These are phyloP conservation scores for Paragorgia papillata DNA, from an alignment of 92 coral and sea anemone genomes.

Conservation along the genomic window DNA sequence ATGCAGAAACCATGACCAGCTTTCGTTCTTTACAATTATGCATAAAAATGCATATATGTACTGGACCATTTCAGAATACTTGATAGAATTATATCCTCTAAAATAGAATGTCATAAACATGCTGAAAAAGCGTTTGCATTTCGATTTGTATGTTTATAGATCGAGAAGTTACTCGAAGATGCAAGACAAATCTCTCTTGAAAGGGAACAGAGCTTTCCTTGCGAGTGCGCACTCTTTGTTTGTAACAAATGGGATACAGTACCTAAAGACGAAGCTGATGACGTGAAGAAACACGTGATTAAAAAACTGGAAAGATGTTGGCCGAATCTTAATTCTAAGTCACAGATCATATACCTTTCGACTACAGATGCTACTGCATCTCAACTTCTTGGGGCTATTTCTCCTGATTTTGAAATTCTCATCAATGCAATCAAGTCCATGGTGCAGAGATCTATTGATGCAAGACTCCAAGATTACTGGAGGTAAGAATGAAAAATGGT, in stretches of 20 bases:
- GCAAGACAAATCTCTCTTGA: constrained; percentile 23
- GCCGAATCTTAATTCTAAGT: constrained; percentile 44
- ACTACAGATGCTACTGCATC: constrained; percentile 35
- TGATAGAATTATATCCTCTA: too few species aligned
- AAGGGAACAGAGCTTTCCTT: not conserved
- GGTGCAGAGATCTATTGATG: constrained; percentile 48
- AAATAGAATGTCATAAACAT: too few species aligned
- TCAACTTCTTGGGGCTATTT: constrained; percentile 16
- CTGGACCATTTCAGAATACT: too few species aligned
- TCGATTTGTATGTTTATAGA: constrained; percentile 30
- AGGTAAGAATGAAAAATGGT: constrained; percentile 9
- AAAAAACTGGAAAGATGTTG: constrained; percentile 34
- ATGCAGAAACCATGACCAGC: too few species aligned
- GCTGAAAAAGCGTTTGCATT: too few species aligned
- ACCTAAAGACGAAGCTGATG: constrained; percentile 18
- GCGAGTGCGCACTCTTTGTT: constrained; percentile 54
- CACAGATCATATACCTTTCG: constrained; percentile 55
- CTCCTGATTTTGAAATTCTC: constrained; percentile 31
- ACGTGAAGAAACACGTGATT: constrained; percentile 34
- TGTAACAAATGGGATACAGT: constrained; percentile 63
- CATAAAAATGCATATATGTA: too few species aligned
- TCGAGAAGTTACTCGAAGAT: constrained; percentile 42
- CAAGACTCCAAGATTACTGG: constrained; percentile 48
- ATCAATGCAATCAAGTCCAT: constrained; percentile 24
- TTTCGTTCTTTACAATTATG: too few species aligned